These are phyloP conservation scores for Gila orcuttii DNA, from an alignment of 2,113 vertebrate species.

Conservation along the genomic window DNA sequence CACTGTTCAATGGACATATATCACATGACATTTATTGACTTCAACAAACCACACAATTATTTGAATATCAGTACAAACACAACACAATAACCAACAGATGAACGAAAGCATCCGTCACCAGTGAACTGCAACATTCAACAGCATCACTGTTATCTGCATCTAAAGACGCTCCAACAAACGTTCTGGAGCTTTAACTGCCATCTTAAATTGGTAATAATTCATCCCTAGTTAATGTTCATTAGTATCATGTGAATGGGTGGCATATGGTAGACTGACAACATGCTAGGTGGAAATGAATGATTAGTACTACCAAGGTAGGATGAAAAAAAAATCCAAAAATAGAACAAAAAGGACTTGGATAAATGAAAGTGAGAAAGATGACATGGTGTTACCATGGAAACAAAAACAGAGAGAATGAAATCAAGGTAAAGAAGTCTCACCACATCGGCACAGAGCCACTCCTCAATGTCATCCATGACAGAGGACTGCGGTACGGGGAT, in stretches of 20 bases:
- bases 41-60: neutral
- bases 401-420: conserved; percentile 61
- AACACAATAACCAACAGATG: conserved; percentile 19
- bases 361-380: conserved; percentile 37
- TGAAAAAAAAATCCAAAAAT: conserved; percentile 8
- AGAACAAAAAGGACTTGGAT: conserved; percentile 41
- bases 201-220: neutral
- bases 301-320: conserved; percentile 25
- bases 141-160: conserved; percentile 17
- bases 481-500: conserved; percentile 96
- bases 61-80: conserved; percentile 33
- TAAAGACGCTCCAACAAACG: neutral
- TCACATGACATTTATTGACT: neutral
- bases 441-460: conserved; percentile 97
- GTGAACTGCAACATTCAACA: conserved; percentile 33
- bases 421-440: conserved; percentile 86
- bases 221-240: conserved; percentile 35
- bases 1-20: neutral
- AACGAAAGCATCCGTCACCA: conserved; percentile 27
- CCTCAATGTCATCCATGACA: conserved; percentile 99
- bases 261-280: conserved; percentile 20
- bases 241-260: conserved; percentile 25
- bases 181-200: neutral
- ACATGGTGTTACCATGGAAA: conserved; percentile 45
- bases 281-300: conserved; percentile 27